Base-by-base conservation (phyloP, 2,888 invertebrate genomes). In the Conistra vaccinii region DNA sequence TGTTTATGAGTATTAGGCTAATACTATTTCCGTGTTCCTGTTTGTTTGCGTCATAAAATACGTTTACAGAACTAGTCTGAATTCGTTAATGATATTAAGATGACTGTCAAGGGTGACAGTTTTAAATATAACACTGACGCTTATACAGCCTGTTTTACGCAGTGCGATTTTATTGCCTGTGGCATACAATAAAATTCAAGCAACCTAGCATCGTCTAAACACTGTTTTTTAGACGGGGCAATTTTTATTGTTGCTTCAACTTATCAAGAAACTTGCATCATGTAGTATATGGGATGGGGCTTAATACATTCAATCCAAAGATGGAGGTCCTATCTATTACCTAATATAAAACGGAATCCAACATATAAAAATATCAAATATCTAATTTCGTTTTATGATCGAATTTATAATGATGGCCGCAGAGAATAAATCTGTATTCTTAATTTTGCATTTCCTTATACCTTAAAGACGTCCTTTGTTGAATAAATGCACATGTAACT, bases 21-120 rank as follows among this genome's bases (percentile, higher is more conserved):
- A 45, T n/a, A 58, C 23, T 53, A 69, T 51, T 76, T 78, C 58
- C 58, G 48, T 20, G 58, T 77, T 78, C 78, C 78, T 35, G 23
- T 77, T 35, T 51, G n/a, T 77, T 60, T 78, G 58, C 78, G 78
- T 76, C 69, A 78, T 14, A 60, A 0, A 51, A 58, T 69, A 53
- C 42, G 32, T 51, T 68, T 60, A 45, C 14, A 69, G 32, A 78
- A 69, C 23, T 60, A 45, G 14, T 60, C 78, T 78, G 26, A 69
- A 60, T 69, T 10, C 20, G 35, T 45, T 51, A 51, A 23, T 60
- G 9, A 32, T 67, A 57, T 58, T 66, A 23, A 29, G 3, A 39
- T 57, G 5, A 14, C 3, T 35, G 1, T 3, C 29, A 2, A 32
- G 20, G 29, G 45, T 57, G 62, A 45, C 39, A 32, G 29, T 45